Evolutionary conservation across 2,797 vertebrate species (phyloP), one percentile per base, ranked within the genome.

Genomic region (Silurus aristotelis): DNA sequence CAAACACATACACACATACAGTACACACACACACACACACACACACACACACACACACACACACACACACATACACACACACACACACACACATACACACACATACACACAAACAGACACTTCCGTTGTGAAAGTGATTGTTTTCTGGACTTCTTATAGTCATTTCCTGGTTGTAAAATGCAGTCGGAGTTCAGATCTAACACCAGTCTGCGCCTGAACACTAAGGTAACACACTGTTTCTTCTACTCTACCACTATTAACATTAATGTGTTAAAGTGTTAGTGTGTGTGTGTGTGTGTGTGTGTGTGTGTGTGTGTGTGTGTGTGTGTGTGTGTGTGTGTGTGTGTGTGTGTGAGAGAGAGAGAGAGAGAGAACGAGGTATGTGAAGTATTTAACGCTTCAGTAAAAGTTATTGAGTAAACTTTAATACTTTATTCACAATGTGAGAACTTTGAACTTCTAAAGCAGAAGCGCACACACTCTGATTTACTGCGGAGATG

Each of bases 91-190:
- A 52, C 7, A 10, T 8, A 8, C 48, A 22, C 52, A 76, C 73
- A 38, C 68, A 61, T 31, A 43, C 77, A 61, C 31, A 43, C 77
- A 43, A 2, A 68, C 22, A 67, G n/a, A 19, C 25, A 77, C 64
- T 84, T 78, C 83, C 83, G 76, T 56, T 67, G 12, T 78, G 48
- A 77, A 46, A 31, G 73, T 20, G 8, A 13, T 15, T 14, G 72
- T 73, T 38, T 3, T 17, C 61, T 68, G 83, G 61, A 67, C 83
- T 78, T 52, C 13, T 52, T 15, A 5, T n/a, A 58, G 83, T 84
- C 13, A 67, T 61, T 84, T 84, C 83, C 83, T 84, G 48, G 52
- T 78, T 1, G 8, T 52, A 46, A 43, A 17, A 38, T 61, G 61
- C 22, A 38, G 66, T 17, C 5, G 27, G 38, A 72, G 20, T 48